A percentile compares a stretch with the other conserved stretches of the same genome.
Conservation (phyloP, 1,140 invertebrate species). For the Dinothrombium tinctorium region DNA sequence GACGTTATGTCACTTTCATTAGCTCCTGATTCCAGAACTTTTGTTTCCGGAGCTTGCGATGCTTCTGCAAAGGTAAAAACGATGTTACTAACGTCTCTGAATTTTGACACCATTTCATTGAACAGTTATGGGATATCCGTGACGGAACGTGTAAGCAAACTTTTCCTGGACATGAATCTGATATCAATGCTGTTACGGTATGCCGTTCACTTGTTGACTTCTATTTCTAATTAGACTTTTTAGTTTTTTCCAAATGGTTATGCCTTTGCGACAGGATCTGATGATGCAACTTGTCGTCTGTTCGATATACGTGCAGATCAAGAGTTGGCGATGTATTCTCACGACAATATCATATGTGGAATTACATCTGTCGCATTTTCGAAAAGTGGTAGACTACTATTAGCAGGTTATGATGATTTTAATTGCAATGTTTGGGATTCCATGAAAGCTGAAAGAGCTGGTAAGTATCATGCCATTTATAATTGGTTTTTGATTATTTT, state of each 20-base stretch:
- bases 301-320: constrained; percentile 87
- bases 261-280: constrained; percentile 91
- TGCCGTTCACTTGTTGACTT: constrained; percentile 20
- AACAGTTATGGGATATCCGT: constrained; percentile 74
- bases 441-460: constrained; percentile 89
- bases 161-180: constrained; percentile 92
- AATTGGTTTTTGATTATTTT: neutral
- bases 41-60: constrained; percentile 92
- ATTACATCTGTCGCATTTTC: constrained; percentile 94
- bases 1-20: constrained; percentile 94
- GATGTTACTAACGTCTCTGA: neutral
- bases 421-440: constrained; percentile 98
- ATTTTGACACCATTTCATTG: neutral
- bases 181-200: constrained; percentile 93
- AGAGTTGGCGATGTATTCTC: constrained; percentile 88
- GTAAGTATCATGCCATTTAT: constrained; percentile 25
- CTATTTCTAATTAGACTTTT: neutral
- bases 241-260: constrained; percentile 89
- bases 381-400: constrained; percentile 75
- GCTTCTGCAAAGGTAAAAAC: constrained; percentile 62
- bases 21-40: constrained; percentile 81
- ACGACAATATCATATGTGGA: constrained; percentile 97
- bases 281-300: constrained; percentile 88
- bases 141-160: constrained; percentile 93
- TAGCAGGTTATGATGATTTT: constrained; percentile 95